Evolutionary conservation across 2,113 vertebrate species (phyloP), one percentile per base, ranked within the genome.

Genomic region (Heloderma charlesbogerti): DNA sequence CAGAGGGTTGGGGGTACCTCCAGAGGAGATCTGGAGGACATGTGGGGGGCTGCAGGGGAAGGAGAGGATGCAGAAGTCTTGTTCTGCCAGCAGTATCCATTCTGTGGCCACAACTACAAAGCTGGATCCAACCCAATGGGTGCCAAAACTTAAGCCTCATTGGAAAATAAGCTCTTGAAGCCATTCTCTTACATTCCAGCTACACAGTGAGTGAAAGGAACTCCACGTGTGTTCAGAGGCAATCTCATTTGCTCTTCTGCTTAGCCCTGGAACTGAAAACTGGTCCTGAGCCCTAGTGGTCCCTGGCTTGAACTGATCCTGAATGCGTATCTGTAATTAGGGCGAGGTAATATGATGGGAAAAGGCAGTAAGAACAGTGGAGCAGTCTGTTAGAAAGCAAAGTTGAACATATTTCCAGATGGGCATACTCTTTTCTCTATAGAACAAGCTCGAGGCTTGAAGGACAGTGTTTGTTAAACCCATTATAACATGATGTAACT

Each of bases 381-480:
- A 77, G 25, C 27, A 37, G 25, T 25, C 57, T 25, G 12, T 78
- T 51, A 67, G 27, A 90, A 60, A 85, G 40, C 25, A 51, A 74
- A 27, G 13, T 27, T 78, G 43, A 45, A 66, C 37, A 31, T 78
- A 34, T 77, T 31, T 60, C 34, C 27, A 60, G 27, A 34, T 34
- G 54, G 20, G 51, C 37, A 34, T 34, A 20, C 43, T n/a, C 13
- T 29, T 63, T 18, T 66, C 31, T 45, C 25, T 4, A 4, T 54
- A 37, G 69, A 40, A 31, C 88, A 74, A 18, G 27, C n/a, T 79
- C 48, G 48, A 40, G 8, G 7, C 51, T 80, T n/a, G 66, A 63
- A 72, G 78, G 18, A 74, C 40, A 18, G 12, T 5, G 60, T 84
- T 77, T 84, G 80, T 75, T 88, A 84, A 91, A 88, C 60, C n/a